phyloP scores from a whole-genome alignment of 2,888 invertebrate species.

The Patella ulyssiponensis region DNA sequence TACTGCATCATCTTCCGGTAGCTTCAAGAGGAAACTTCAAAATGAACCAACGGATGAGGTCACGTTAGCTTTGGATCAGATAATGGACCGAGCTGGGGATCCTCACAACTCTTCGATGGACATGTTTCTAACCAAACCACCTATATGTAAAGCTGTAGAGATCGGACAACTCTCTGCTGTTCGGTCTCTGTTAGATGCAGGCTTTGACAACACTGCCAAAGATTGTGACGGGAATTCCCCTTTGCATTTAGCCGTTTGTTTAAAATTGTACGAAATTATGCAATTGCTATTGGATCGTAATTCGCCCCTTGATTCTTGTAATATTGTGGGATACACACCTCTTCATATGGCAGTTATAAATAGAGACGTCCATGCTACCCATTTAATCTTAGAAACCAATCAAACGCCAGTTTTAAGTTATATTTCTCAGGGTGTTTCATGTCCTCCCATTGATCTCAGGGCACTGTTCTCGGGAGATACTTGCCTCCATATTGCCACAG shows the following conservation, averaged over 20 bases:
- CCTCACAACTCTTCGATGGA: background rate
- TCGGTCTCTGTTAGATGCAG: conserved; percentile 14
- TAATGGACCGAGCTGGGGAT: background rate
- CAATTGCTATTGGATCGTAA: conserved; percentile 15
- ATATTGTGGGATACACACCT: conserved; percentile 18
- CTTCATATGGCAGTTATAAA: conserved; percentile 21
- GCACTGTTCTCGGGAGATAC: conserved; percentile 23
- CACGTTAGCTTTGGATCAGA: background rate
- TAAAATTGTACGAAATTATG: conserved; percentile 20
- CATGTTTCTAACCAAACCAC: background rate
- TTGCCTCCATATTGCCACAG: conserved; percentile 23
- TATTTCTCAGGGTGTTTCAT: conserved; percentile 5
- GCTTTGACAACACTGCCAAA: conserved; percentile 20
- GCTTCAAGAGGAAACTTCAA: background rate
- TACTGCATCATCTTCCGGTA: background rate
- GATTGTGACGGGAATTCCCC: conserved; percentile 20
- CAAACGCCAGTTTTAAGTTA: conserved; percentile 1
- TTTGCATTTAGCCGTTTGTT: conserved; percentile 17
- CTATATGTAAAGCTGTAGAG: conserved; percentile 20
- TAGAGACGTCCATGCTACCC: conserved; percentile 17
- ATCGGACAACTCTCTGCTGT: conserved; percentile 14
- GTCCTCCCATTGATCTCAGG: conserved; percentile 22
- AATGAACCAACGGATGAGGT: background rate
- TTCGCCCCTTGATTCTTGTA: conserved; percentile 15
- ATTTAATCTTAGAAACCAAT: conserved; percentile 15